A percentile compares a stretch with the other conserved stretches of the same genome.
phyloP scores from a whole-genome alignment of 2,113 vertebrate species.

The Pogonocichla stellata region DNA sequence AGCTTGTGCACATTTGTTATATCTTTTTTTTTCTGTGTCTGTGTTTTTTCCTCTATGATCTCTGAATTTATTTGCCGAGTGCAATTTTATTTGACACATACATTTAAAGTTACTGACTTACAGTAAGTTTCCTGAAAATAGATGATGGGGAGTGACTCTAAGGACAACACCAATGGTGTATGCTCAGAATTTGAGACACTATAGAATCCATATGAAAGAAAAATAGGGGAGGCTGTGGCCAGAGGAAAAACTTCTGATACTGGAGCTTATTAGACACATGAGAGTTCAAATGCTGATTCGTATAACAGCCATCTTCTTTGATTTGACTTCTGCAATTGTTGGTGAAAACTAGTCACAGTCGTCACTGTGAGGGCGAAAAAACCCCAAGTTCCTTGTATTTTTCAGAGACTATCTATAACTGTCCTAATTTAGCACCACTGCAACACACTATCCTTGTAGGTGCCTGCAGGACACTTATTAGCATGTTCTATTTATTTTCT shows the following conservation, averaged over 20 bases:
- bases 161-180: background rate
- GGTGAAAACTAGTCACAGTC: background rate
- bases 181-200: background rate
- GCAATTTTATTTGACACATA: background rate
- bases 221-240: background rate
- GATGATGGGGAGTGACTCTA: background rate
- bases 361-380: background rate
- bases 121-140: background rate
- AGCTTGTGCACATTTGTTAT: background rate
- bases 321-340: background rate
- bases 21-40: background rate
- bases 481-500: background rate
- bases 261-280: background rate
- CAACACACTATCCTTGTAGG: background rate
- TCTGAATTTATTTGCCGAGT: background rate
- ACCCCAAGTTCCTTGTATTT: background rate
- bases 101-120: background rate
- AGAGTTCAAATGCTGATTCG: background rate
- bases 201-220: background rate
- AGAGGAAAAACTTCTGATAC: background rate
- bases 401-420: background rate
- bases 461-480: background rate
- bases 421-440: background rate
- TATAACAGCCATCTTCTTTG: background rate
- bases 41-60: background rate